A percentile compares a stretch with the other conserved stretches of the same genome.
phyloP scores from a whole-genome alignment of 2,797 vertebrate species.

The Lacerta agilis region DNA sequence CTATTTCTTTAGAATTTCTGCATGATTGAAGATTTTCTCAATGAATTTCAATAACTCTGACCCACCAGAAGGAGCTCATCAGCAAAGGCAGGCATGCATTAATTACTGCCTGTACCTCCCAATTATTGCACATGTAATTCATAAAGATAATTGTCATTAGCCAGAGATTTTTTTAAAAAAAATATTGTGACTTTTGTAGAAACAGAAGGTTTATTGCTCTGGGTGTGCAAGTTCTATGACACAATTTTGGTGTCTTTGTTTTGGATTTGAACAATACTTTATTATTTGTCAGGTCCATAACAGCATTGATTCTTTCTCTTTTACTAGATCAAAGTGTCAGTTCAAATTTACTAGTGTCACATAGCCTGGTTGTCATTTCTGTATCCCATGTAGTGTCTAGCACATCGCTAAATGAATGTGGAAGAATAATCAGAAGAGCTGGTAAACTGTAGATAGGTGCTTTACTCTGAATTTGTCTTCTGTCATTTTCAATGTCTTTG shows the following conservation, averaged over 20 bases:
- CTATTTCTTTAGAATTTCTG: conserved; percentile 66
- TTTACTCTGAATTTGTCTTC: neutral
- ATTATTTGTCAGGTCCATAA: conserved; percentile 30
- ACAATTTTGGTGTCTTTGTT: conserved; percentile 49
- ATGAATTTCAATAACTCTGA: conserved; percentile 70
- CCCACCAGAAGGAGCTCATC: conserved; percentile 71
- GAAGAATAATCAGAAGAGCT: neutral
- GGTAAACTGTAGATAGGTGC: neutral
- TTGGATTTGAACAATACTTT: conserved; percentile 63
- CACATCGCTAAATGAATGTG: neutral
- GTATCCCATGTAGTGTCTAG: neutral
- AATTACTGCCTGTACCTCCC: conserved; percentile 69
- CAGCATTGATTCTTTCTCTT: conserved; percentile 47
- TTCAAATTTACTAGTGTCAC: conserved; percentile 9
- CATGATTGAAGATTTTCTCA: conserved; percentile 64
- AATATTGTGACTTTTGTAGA: conserved; percentile 27
- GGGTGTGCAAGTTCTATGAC: conserved; percentile 53
- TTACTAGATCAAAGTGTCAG: conserved; percentile 12
- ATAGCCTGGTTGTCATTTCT: neutral
- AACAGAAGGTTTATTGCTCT: conserved; percentile 43
- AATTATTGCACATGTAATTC: conserved; percentile 71
- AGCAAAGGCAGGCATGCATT: conserved; percentile 67
- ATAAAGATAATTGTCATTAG: conserved; percentile 70
- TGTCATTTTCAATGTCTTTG: neutral
- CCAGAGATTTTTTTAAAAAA: neutral